phyloP scores from a whole-genome alignment of 1,140 invertebrate genomes.

The Ganaspis sp. region DNA sequence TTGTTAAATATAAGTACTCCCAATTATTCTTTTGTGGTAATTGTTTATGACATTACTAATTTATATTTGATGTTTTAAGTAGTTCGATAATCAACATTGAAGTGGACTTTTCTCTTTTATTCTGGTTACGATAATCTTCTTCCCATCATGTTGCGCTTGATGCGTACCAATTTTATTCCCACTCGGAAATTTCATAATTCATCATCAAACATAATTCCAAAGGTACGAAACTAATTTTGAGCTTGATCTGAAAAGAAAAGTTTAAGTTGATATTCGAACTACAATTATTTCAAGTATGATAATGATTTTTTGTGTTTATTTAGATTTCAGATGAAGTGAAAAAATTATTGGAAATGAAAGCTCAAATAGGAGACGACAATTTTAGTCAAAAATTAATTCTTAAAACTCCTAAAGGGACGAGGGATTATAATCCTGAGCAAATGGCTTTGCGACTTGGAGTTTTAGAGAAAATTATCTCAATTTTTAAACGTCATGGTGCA shows the following conservation, averaged over 20 bases:
- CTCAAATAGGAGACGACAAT: slow-evolving; percentile 80
- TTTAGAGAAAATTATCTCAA: slow-evolving; percentile 90
- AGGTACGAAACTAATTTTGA: slow-evolving; percentile 63
- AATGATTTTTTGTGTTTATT: slow-evolving; percentile 31
- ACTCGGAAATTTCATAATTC: slow-evolving; percentile 63
- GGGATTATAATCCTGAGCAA: slow-evolving; percentile 95
- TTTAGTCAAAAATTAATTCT: slow-evolving; percentile 86
- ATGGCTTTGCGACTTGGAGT: slow-evolving; percentile 95
- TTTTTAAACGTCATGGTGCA: slow-evolving; percentile 98
- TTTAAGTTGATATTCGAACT: slow-evolving; percentile 31
- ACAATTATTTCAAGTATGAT: neutral
- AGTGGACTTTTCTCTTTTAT: slow-evolving; percentile 73
- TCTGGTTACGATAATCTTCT: slow-evolving; percentile 64
- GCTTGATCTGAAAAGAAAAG: neutral
- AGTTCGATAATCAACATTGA: slow-evolving; percentile 72
- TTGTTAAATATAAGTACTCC: too few species aligned
- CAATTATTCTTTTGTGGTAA: slow-evolving; percentile 55
- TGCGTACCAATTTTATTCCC: slow-evolving; percentile 61
- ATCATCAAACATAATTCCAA: slow-evolving; percentile 57
- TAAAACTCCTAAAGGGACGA: slow-evolving; percentile 96
- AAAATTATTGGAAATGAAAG: slow-evolving; percentile 88
- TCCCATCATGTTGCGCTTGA: slow-evolving; percentile 66
- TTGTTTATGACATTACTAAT: slow-evolving; percentile 57
- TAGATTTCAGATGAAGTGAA: slow-evolving; percentile 89
- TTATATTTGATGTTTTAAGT: slow-evolving; percentile 67